phyloP scores from a whole-genome alignment of 2,888 invertebrate species.

The Agrochola circellaris region DNA sequence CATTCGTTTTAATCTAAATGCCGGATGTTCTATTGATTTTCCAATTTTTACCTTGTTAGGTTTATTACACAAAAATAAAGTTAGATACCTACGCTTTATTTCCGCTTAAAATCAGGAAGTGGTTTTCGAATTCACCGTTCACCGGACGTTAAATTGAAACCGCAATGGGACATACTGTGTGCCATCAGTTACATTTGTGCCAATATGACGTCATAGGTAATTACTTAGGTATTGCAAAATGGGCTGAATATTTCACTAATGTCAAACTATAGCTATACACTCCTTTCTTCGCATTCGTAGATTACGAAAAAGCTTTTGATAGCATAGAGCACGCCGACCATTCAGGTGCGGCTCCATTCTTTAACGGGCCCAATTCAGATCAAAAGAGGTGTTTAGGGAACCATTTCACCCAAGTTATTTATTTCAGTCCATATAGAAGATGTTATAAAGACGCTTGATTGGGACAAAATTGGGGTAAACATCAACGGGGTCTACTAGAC shows the following conservation, averaged over 20 bases:
- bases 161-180: slow-evolving; percentile 28
- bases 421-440: too few species aligned
- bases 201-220: neutral
- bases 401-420: too few species aligned
- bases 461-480: too few species aligned
- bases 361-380: too few species aligned
- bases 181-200: slow-evolving; percentile 22
- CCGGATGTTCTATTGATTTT: neutral
- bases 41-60: slow-evolving; percentile 4
- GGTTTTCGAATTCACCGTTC: slow-evolving; percentile 35
- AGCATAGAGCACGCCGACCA: too few species aligned
- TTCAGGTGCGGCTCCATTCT: too few species aligned
- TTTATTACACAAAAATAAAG: neutral
- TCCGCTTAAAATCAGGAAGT: slow-evolving; percentile 30
- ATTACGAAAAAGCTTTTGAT: too few species aligned
- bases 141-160: slow-evolving; percentile 41
- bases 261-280: neutral
- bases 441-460: too few species aligned
- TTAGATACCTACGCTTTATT: slow-evolving; percentile 5
- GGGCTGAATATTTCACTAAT: neutral
- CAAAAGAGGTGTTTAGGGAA: too few species aligned
- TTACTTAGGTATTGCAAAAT: neutral
- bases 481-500: too few species aligned
- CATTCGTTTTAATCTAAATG: slow-evolving; percentile 48
- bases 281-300: too few species aligned